A percentile compares a stretch with the other conserved stretches of the same genome.
These are phyloP conservation scores for Drosophila gaucha DNA, from an alignment of 2,888 invertebrate genomes.

Conservation along the genomic window DNA sequence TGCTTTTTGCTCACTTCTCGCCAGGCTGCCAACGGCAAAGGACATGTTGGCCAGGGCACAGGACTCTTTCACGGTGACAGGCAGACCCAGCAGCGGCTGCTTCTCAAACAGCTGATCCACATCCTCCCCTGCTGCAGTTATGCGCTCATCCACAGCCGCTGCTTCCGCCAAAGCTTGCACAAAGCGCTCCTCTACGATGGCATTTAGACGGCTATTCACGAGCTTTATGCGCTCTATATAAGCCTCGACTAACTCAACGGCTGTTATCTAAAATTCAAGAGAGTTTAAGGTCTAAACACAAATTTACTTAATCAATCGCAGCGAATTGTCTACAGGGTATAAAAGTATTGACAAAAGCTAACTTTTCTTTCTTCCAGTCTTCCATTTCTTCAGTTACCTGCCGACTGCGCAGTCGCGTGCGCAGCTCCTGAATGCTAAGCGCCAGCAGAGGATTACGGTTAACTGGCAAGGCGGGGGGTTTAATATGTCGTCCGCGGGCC, in stretches of 20 bases:
- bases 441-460: constrained; percentile 62
- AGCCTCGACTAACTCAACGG: constrained; percentile 86
- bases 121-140: constrained; percentile 50
- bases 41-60: constrained; percentile 88
- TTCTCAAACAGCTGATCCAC: constrained; percentile 75
- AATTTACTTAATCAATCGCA: not conserved
- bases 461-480: constrained; percentile 43
- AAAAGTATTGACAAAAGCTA: not conserved
- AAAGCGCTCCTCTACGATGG: constrained; percentile 89
- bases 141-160: constrained; percentile 85
- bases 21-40: constrained; percentile 88
- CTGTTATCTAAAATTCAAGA: constrained; percentile 86
- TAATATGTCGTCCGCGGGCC: not conserved
- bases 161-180: constrained; percentile 88
- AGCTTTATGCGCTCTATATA: constrained; percentile 88
- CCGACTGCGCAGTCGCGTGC: constrained; percentile 53
- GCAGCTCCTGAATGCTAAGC: constrained; percentile 61
- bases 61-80: constrained; percentile 93
- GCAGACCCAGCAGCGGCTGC: constrained; percentile 91
- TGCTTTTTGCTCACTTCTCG: constrained; percentile 86
- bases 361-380: not conserved
- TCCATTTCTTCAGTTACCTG: constrained; percentile 54
- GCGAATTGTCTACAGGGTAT: not conserved
- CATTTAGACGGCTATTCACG: constrained; percentile 89
- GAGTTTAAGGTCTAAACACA: not conserved